These are phyloP conservation scores for Cephalotes varians DNA, from an alignment of 2,888 invertebrate genomes.

Conservation along the genomic window DNA sequence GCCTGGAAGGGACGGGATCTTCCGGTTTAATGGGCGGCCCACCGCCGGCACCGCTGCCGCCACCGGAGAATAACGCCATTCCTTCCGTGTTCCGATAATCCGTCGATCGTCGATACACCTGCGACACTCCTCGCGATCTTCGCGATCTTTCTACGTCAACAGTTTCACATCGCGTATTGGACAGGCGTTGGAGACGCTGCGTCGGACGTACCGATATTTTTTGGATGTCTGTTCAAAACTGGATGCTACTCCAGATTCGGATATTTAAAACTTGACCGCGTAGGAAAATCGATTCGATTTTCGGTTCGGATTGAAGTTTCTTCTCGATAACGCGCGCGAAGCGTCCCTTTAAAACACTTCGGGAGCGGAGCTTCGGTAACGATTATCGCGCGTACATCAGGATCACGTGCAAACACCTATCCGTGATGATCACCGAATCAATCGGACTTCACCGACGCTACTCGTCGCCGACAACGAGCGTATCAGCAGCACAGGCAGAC, in stretches of 20 bases:
- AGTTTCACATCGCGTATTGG: slow-evolving; percentile 32
- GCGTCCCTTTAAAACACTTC: too few species aligned
- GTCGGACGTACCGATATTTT: neutral
- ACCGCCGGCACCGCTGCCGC: slow-evolving; percentile 67
- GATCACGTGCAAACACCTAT: slow-evolving; percentile 25
- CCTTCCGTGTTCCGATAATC: neutral
- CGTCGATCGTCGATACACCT: neutral
- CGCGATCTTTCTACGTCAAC: neutral
- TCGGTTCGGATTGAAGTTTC: neutral
- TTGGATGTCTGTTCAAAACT: neutral
- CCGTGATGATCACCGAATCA: slow-evolving; percentile 21
- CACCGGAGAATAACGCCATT: slow-evolving; percentile 83
- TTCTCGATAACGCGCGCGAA: neutral
- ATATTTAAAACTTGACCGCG: neutral
- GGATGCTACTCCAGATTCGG: neutral
- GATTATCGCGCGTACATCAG: slow-evolving; percentile 33
- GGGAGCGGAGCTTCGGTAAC: neutral
- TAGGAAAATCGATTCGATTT: neutral
- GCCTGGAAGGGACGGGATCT: slow-evolving; percentile 88
- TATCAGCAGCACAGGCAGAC: slow-evolving; percentile 29
- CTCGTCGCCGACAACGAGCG: slow-evolving; percentile 43
- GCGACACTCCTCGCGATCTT: slow-evolving; percentile 6
- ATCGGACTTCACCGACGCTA: slow-evolving; percentile 1
- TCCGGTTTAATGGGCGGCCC: slow-evolving; percentile 64
- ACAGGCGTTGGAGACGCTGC: neutral